Percentiles rank a stretch among this genome's conserved stretches.
Evolutionary conservation across 2,888 invertebrate species (phyloP).

Genomic region (Nemotelus nigrinus): DNA sequence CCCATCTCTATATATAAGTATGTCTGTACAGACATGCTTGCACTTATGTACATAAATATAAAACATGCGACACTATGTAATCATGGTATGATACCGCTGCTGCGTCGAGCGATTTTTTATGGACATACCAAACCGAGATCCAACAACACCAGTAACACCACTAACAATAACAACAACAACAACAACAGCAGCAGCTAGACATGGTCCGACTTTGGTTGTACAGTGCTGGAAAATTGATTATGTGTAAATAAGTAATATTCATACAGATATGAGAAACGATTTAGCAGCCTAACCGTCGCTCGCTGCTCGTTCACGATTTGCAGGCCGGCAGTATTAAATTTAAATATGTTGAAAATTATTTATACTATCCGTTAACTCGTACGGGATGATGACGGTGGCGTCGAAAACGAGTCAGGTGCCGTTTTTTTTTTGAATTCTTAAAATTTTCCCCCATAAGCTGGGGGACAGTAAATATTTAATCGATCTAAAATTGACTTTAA

Average conservation of each 20-base stretch:
- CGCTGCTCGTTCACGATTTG: neutral
- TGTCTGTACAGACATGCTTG: neutral
- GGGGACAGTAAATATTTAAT: constrained; percentile 21
- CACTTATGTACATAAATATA: neutral
- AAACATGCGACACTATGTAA: neutral
- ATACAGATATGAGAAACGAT: neutral
- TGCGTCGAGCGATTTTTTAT: constrained; percentile 9
- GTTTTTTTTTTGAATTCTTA: neutral
- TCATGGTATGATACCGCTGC: constrained; percentile 10
- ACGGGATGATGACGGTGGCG: constrained; percentile 11
- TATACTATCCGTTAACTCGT: constrained; percentile 31
- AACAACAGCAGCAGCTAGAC: neutral
- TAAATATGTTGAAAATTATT: constrained; percentile 18
- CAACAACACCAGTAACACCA: too few relatives aligned
- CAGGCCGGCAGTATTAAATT: constrained; percentile 2
- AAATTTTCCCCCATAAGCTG: neutral
- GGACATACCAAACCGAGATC: neutral
- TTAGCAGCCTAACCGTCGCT: too few relatives aligned
- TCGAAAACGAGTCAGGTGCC: constrained; percentile 17
- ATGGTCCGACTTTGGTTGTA: neutral
- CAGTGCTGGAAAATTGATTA: constrained; percentile 26
- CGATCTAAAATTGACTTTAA: neutral
- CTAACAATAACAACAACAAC: neutral
- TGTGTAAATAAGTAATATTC: constrained; percentile 6
- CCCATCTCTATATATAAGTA: neutral